phyloP scores from a whole-genome alignment of 2,888 invertebrate species.

The Drosophila koepferae region DNA sequence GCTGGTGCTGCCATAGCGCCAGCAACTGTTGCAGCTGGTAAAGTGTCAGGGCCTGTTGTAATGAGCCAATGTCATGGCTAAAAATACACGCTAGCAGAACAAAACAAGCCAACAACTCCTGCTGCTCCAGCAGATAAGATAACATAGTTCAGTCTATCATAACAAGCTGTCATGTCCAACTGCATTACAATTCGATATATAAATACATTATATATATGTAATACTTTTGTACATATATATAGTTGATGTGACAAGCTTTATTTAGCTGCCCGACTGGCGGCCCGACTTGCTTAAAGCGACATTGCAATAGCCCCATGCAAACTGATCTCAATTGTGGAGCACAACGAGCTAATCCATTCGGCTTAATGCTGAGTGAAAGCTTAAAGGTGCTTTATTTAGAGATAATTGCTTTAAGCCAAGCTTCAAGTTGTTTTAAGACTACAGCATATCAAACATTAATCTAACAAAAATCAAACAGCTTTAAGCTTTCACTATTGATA shows the following conservation, averaged over 20 bases:
- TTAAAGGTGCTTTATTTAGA: not conserved
- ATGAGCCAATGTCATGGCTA: conserved; percentile 69
- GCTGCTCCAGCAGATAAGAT: conserved; percentile 45
- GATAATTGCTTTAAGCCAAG: not conserved
- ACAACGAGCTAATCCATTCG: not conserved
- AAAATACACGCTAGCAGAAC: conserved; percentile 40
- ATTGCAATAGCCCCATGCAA: not conserved
- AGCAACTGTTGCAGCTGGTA: conserved; percentile 46
- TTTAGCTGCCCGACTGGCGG: not conserved
- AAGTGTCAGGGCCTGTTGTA: conserved; percentile 73
- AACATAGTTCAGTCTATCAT: conserved; percentile 24
- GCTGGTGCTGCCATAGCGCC: conserved; percentile 46
- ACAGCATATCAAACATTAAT: not conserved
- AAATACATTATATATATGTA: not conserved
- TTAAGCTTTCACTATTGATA: conserved; percentile 8
- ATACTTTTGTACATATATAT: not conserved
- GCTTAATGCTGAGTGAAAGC: conserved; percentile 3
- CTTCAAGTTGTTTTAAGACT: no score
- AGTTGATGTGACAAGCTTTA: not conserved
- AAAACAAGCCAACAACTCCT: conserved; percentile 14
- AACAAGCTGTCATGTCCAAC: conserved; percentile 45
- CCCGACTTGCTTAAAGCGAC: not conserved
- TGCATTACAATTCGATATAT: conserved; percentile 3
- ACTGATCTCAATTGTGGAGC: not conserved
- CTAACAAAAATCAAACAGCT: not conserved